Base-by-base conservation (phyloP, 2,888 invertebrate species). In the Hofmannophila pseudospretella region DNA sequence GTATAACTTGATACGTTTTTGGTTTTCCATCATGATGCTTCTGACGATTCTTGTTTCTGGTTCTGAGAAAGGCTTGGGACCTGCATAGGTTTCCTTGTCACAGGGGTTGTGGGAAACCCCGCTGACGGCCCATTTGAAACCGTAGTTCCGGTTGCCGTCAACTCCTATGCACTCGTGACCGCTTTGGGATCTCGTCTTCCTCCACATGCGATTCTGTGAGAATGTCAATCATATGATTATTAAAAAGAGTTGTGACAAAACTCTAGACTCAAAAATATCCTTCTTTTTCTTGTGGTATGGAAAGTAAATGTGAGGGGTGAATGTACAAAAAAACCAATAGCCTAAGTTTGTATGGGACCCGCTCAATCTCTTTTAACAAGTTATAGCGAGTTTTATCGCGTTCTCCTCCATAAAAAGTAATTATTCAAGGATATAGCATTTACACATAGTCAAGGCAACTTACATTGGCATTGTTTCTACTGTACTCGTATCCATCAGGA, bases 111-210 rank as follows among this genome's bases (percentile, higher is more conserved):
- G 59, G 35, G 93, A 93, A 0, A 93, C 90, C 0, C 95, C 89
- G 67, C 62, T 89, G 55, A 67, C 90, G 51, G 88, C 90, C 92
- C 93, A 93, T 49, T 90, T 87, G 58, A 82, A 89, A 10, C 88
- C 92, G 58, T 91, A 94, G 71, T 94, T 93, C 10, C 93, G 76
- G 61, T 93, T 93, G 3, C 89, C 89, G 50, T 93, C 93, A 0
- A 89, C 90, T 1, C 94, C 93, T 13, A 50, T 62, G 49, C 93
- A 93, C 0, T 41, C 31, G 1, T 48, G 43, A 3, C 41, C 41
- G 2, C 50, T 49, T 40, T 63, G 66, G 0, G 89, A 88, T 20
- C 90, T 77, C 0, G 90, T 91, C 59, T 92, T 91, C 37, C 92
- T 85, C 91, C 91, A 92, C 47, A 90, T 44, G 2, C 91, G 89